Conservation (phyloP, 2,888 invertebrate genomes). For the Hyposoter dolosus region DNA sequence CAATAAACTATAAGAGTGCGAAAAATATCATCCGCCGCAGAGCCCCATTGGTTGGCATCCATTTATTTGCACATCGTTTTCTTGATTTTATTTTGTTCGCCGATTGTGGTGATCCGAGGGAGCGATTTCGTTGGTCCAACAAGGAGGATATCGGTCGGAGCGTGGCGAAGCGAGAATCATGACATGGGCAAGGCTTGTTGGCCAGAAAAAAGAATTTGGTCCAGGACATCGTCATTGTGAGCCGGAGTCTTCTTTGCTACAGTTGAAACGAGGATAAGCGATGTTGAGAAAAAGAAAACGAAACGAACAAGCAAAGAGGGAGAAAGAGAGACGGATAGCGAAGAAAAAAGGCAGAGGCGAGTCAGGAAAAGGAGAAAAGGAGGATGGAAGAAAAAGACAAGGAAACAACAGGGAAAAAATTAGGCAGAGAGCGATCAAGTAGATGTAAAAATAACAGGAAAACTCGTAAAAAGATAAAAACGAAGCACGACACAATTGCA, state of each 20-base stretch:
- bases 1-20: slow-evolving; percentile 15
- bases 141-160: slow-evolving; percentile 64
- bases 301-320: slow-evolving; percentile 55
- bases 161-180: slow-evolving; percentile 75
- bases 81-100: slow-evolving; percentile 20
- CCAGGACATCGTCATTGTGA: slow-evolving; percentile 21
- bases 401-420: not conserved
- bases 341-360: not conserved
- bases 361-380: not conserved
- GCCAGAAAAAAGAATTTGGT: slow-evolving; percentile 3
- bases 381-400: not conserved
- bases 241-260: slow-evolving; percentile 4
- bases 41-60: slow-evolving; percentile 45
- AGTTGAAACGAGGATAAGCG: slow-evolving; percentile 55
- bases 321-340: slow-evolving; percentile 9
- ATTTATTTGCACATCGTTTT: slow-evolving; percentile 60
- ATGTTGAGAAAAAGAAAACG: slow-evolving; percentile 50
- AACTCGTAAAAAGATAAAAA: not conserved
- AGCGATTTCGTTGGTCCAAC: slow-evolving; percentile 76
- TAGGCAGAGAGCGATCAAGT: not conserved
- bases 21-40: slow-evolving; percentile 27
- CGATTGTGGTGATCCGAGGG: slow-evolving; percentile 53
- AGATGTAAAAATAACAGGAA: not conserved
- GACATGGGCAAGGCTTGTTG: slow-evolving; percentile 42
- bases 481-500: no score